Evolutionary conservation across 2,888 invertebrate species (phyloP).

Genomic region (Gymnoscelis rufifasciata): DNA sequence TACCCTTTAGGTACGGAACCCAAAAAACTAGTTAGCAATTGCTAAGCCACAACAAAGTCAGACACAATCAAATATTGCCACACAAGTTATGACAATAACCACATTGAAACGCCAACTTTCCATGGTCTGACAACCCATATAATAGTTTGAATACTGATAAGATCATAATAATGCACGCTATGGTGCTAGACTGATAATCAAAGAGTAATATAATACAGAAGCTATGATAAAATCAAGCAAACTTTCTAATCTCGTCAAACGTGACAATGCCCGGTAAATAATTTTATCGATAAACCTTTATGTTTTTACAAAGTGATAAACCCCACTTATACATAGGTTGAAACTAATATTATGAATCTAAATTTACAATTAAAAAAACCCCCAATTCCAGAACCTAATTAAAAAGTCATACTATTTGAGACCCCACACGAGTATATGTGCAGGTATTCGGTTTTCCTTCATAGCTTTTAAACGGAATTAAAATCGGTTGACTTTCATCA

Average conservation of each 20-base stretch:
- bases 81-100: constrained; percentile 19
- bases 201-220: constrained; percentile 32
- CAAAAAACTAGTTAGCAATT: constrained; percentile 1
- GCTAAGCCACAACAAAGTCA: constrained; percentile 4
- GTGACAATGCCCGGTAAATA: constrained; percentile 36
- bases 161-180: constrained; percentile 39
- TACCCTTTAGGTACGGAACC: too few species aligned
- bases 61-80: constrained; percentile 15
- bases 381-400: too few species aligned
- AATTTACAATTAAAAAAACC: too few species aligned
- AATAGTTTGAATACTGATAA: constrained; percentile 50
- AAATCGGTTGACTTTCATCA: too few species aligned
- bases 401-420: too few species aligned
- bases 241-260: constrained; percentile 66
- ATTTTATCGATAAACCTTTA: too few species aligned
- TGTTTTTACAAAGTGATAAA: too few species aligned
- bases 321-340: too few species aligned
- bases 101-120: constrained; percentile 43
- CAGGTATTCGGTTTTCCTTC: too few species aligned
- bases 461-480: too few species aligned
- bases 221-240: constrained; percentile 40
- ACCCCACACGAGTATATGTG: too few species aligned
- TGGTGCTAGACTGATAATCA: constrained; percentile 38
- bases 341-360: too few species aligned
- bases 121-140: constrained; percentile 50